A percentile compares a stretch with the other conserved stretches of the same genome.
Evolutionary conservation across 1,140 invertebrate genomes (phyloP).

Genomic region (Amphibalanus amphitrite): DNA sequence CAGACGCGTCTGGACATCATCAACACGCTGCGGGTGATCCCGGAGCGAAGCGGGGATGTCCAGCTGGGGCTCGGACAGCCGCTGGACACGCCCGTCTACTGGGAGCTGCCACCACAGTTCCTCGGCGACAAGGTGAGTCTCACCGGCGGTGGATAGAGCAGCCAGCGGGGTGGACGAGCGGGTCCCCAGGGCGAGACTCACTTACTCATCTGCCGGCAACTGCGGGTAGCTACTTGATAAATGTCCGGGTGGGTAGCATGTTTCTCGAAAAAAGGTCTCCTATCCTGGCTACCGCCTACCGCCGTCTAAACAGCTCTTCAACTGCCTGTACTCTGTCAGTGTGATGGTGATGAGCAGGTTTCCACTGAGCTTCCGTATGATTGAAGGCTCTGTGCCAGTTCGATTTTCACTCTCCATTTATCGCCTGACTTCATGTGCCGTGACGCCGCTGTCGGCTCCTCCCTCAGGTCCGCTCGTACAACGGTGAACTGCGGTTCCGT

Average conservation of each 20-base stretch:
- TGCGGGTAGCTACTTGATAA: not conserved
- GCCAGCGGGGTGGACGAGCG: constrained; percentile 82
- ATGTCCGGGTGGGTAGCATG: too few relatives aligned
- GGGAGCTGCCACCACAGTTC: constrained; percentile 62
- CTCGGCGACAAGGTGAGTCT: constrained; percentile 64
- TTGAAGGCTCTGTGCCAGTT: not conserved
- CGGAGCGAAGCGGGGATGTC: constrained; percentile 16
- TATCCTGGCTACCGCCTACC: not conserved
- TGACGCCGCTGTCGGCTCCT: constrained; percentile 10
- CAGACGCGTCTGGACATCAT: too few relatives aligned
- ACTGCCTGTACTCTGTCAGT: too few relatives aligned
- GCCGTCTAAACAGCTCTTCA: not conserved
- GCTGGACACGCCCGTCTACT: constrained; percentile 37
- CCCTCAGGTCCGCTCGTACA: constrained; percentile 66
- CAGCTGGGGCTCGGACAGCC: constrained; percentile 19
- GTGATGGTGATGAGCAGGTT: too few relatives aligned
- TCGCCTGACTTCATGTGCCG: too few relatives aligned
- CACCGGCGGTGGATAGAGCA: constrained; percentile 36
- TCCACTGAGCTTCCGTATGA: too few relatives aligned
- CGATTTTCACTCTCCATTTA: not conserved
- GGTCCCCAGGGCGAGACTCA: constrained; percentile 1
- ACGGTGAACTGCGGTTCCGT: constrained; percentile 66
- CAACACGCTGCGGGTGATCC: too few relatives aligned
- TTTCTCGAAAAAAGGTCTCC: not conserved
- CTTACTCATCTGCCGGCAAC: not conserved